A percentile compares a stretch with the other conserved stretches of the same genome.
Evolutionary conservation across 2,888 invertebrate genomes (phyloP).

Genomic region (Aspidiotus destructor): DNA sequence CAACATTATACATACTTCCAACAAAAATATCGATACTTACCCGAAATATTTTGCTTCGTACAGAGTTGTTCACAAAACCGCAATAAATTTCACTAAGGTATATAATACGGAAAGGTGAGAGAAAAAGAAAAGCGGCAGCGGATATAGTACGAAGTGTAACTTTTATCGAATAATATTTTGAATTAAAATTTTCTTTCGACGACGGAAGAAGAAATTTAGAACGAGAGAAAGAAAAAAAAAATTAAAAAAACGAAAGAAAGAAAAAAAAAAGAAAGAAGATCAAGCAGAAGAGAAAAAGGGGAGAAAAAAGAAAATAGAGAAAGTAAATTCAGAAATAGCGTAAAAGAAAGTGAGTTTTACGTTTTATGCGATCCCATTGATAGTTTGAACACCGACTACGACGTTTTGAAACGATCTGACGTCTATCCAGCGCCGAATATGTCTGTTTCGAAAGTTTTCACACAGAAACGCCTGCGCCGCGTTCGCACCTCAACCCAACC

Average conservation of each 20-base stretch:
- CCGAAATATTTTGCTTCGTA: no score
- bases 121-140: not conserved
- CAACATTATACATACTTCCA: no score
- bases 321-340: slow-evolving; percentile 29
- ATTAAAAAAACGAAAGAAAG: slow-evolving; percentile 12
- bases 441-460: slow-evolving; percentile 12
- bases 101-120: not conserved
- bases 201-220: not conserved
- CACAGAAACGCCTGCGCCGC: slow-evolving; percentile 28
- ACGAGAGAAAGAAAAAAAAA: slow-evolving; percentile 3
- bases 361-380: slow-evolving; percentile 33
- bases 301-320: slow-evolving; percentile 17
- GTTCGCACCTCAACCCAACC: slow-evolving; percentile 27
- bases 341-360: slow-evolving; percentile 32
- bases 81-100: no score
- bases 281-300: slow-evolving; percentile 8
- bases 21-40: no score
- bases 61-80: no score
- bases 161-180: not conserved
- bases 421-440: slow-evolving; percentile 28
- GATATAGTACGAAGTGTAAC: not conserved
- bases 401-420: slow-evolving; percentile 31
- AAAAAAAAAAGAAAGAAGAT: slow-evolving; percentile 9
- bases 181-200: not conserved
- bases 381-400: slow-evolving; percentile 33